Base-by-base conservation (phyloP, 2,888 invertebrate genomes). In the Yponomeuta evonymella region DNA sequence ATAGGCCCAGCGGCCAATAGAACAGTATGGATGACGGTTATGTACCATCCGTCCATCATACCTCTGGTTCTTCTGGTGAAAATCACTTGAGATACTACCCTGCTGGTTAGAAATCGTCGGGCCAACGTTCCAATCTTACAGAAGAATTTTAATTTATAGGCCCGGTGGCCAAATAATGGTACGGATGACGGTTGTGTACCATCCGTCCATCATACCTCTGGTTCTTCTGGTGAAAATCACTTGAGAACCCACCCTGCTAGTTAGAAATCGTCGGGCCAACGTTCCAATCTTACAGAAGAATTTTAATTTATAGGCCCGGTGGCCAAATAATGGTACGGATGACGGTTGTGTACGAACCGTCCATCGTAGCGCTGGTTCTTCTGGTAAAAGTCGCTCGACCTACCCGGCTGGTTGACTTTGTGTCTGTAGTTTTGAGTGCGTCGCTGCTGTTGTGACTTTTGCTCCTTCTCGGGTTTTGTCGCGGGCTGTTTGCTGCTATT, bases 231-330 rank as follows among this genome's bases (percentile, higher is more conserved):
- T 8, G 91, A 82, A 88, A 89, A 67, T 90, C 89, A 73, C 83
- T 83, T 0, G 72, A 43, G 6, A 43, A 15, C 3, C 85, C 73
- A 0, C 83, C 78, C 36, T 65, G 70, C 43, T 70, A 65, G 30
- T 65, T 70, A 43, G 8, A 43, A 43, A 43, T 43, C 43, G 6
- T 43, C 1, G 43, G 43, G 43, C 43, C 6, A 43, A 43, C 43
- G 43, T 43, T 43, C 8, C 43, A 8, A 43, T 43, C 43, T 43
- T 43, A 43, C 43, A 43, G 8, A 43, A 8, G 8, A 29, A 2
- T 11, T 71, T 80, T 88, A 92, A 75, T 92, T 92, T 36, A 92
- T 92, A 62, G 92, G 89, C n/a, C 92, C 91, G 0, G 92, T 90
- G 11, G 92, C 90, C 69, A 92, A 75, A 72, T 92, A 93, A 66